Evolutionary conservation across 2,888 invertebrate genomes (phyloP).

Genomic region (Blera fallax): DNA sequence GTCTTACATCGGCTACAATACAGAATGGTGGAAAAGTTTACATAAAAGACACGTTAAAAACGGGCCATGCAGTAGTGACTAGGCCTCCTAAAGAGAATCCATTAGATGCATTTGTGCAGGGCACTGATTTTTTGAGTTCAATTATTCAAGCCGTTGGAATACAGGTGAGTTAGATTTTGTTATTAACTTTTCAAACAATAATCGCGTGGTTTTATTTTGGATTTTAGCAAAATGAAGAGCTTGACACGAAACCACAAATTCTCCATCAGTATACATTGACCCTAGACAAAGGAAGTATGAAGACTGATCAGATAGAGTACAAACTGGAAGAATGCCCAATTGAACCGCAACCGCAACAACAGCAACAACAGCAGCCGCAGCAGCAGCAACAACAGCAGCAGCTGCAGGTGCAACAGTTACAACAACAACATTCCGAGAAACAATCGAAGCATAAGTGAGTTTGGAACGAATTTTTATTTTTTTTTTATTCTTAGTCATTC

Average conservation of each 20-base stretch:
- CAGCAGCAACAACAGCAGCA: conserved; percentile 66
- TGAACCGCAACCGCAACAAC: conserved; percentile 1
- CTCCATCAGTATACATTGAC: conserved; percentile 81
- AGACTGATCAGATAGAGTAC: conserved; percentile 78
- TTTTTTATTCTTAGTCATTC: too few species aligned
- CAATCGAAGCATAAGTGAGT: conserved; percentile 79
- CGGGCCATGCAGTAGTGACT: conserved; percentile 43
- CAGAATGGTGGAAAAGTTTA: conserved; percentile 86
- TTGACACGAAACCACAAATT: conserved; percentile 73
- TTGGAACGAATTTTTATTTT: background rate
- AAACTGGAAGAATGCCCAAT: conserved; percentile 74
- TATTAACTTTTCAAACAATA: background rate
- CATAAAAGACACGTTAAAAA: conserved; percentile 83
- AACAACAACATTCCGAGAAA: conserved; percentile 77
- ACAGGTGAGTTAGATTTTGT: conserved; percentile 76
- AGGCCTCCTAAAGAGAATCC: conserved; percentile 49
- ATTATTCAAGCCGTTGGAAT: conserved; percentile 81
- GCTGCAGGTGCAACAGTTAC: conserved; percentile 47
- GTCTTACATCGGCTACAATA: conserved; percentile 86
- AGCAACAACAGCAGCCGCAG: conserved; percentile 34
- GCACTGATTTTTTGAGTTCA: conserved; percentile 79
- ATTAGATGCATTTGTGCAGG: conserved; percentile 70
- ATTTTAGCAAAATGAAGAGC: conserved; percentile 61
- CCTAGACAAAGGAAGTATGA: conserved; percentile 77
- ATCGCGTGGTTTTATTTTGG: background rate